Conservation (phyloP, 2,113 vertebrate species). For the Chauna torquata region DNA sequence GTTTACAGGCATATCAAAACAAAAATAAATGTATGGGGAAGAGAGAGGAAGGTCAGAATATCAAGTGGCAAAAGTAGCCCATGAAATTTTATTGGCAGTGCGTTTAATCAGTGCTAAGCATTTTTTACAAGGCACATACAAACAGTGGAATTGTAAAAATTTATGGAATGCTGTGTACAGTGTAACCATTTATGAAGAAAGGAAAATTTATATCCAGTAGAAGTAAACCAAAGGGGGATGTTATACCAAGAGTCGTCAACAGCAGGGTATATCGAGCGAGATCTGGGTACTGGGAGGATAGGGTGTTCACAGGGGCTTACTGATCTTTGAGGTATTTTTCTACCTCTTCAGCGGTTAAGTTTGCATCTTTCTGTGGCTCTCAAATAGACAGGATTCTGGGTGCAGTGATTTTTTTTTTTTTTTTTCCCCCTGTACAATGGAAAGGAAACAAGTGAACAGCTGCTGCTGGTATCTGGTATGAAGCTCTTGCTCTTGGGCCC, state of each 20-base stretch:
- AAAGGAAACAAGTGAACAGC: constrained; percentile 5
- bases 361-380: background rate
- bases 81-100: constrained; percentile 81
- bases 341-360: background rate
- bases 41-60: constrained; percentile 57
- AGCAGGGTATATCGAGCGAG: background rate
- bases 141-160: constrained; percentile 79
- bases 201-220: constrained; percentile 51
- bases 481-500: background rate
- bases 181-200: constrained; percentile 58
- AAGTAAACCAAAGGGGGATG: constrained; percentile 39
- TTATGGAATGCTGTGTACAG: constrained; percentile 70
- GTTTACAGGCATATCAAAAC: background rate
- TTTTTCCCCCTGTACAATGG: background rate
- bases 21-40: constrained; percentile 38
- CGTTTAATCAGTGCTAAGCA: constrained; percentile 89
- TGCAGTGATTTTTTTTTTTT: background rate
- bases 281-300: background rate
- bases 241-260: background rate
- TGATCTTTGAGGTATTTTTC: background rate
- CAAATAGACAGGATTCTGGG: background rate
- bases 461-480: background rate
- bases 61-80: constrained; percentile 62
- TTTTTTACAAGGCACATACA: constrained; percentile 87
- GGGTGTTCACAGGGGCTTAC: background rate